A percentile compares a stretch with the other conserved stretches of the same genome.
These are phyloP conservation scores for Leptoclinus maculatus DNA, from an alignment of 2,797 vertebrate genomes.

Conservation along the genomic window DNA sequence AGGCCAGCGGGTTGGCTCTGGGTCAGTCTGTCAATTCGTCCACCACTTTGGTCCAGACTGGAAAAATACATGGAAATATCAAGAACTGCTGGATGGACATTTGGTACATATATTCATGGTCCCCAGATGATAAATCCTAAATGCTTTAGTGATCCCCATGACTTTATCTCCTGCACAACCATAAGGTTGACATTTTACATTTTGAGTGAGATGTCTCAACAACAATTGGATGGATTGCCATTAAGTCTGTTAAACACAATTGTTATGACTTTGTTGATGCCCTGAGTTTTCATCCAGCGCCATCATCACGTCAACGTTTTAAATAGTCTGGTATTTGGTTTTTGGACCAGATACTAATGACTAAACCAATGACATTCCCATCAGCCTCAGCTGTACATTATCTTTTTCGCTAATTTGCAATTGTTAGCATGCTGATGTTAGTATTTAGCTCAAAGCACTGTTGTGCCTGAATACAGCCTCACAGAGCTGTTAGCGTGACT, in stretches of 20 bases:
- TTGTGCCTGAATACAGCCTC: neutral
- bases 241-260: neutral
- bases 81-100: neutral
- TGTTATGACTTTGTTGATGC: neutral
- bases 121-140: neutral
- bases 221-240: neutral
- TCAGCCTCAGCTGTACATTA: no score
- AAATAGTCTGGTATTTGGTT: neutral
- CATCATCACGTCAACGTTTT: neutral
- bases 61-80: neutral
- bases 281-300: neutral
- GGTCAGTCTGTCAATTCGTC: neutral
- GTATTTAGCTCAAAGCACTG: neutral
- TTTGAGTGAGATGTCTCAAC: neutral
- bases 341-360: neutral
- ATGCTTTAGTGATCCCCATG: neutral
- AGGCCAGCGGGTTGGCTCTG: neutral
- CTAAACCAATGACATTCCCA: neutral
- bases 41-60: neutral
- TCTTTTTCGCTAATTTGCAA: no score
- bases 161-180: neutral
- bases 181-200: neutral
- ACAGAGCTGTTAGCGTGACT: neutral
- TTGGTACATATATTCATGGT: slow-evolving; percentile 7
- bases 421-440: neutral